Percentiles rank a stretch among this genome's conserved stretches.
These are phyloP conservation scores for Hydrocynus forskahlii DNA, from an alignment of 2,797 vertebrate genomes.

Conservation along the genomic window DNA sequence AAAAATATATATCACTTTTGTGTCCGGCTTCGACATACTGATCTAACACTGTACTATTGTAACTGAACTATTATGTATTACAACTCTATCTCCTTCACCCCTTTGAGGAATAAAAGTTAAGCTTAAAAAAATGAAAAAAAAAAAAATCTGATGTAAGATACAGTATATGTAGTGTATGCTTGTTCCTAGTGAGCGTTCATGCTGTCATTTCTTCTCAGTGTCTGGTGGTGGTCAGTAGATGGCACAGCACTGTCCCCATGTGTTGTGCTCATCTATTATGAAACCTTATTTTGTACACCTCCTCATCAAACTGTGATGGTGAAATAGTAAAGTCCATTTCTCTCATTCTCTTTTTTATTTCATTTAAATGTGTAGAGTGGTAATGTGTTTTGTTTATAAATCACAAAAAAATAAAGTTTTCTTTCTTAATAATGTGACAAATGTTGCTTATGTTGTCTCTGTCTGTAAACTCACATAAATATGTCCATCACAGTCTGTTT, in stretches of 20 bases:
- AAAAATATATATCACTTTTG: slow-evolving; percentile 77
- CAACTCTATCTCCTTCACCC: slow-evolving; percentile 81
- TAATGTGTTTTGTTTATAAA: slow-evolving; percentile 95
- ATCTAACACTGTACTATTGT: slow-evolving; percentile 94
- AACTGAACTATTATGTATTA: slow-evolving; percentile 96
- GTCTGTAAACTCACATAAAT: not conserved
- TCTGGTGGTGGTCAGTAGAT: slow-evolving; percentile 88
- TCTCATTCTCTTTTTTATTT: slow-evolving; percentile 73
- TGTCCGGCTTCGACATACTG: slow-evolving; percentile 89
- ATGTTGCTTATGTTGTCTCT: slow-evolving; percentile 53
- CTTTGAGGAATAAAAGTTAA: slow-evolving; percentile 62
- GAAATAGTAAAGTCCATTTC: slow-evolving; percentile 89
- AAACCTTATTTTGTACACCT: slow-evolving; percentile 88
- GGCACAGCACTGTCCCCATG: slow-evolving; percentile 86
- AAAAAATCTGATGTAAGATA: slow-evolving; percentile 57
- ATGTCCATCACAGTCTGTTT: not conserved
- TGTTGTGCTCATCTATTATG: slow-evolving; percentile 83
- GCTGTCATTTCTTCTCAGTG: slow-evolving; percentile 87
- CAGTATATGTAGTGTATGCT: slow-evolving; percentile 96
- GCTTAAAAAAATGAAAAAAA: slow-evolving; percentile 54
- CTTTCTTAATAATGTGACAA: slow-evolving; percentile 91
- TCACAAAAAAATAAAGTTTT: slow-evolving; percentile 95
- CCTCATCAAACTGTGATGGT: slow-evolving; percentile 90
- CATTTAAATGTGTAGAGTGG: slow-evolving; percentile 80
- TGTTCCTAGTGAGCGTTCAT: slow-evolving; percentile 97